phyloP scores from a whole-genome alignment of 2,113 vertebrate genomes.

The Probosciger aterrimus region DNA sequence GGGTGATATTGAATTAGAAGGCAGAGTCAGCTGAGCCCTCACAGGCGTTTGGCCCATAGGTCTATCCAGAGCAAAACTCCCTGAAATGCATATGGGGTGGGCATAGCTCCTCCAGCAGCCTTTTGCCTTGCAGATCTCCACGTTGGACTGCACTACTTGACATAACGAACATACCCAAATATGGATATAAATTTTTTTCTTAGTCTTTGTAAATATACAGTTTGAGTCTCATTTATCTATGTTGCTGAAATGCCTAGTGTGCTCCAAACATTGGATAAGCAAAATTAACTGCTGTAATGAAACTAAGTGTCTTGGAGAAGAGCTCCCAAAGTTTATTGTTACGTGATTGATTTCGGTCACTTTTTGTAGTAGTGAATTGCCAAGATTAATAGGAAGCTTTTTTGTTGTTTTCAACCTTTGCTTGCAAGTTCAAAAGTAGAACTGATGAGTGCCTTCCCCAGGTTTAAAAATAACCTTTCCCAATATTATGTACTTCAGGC shows the following conservation, averaged over 20 bases:
- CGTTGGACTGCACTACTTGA: background rate
- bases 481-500: background rate
- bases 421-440: background rate
- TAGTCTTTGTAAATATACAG: background rate
- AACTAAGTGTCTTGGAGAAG: background rate
- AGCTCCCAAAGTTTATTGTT: background rate
- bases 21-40: rapidly evolving
- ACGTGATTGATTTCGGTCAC: background rate
- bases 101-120: background rate
- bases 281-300: background rate
- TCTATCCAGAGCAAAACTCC: background rate
- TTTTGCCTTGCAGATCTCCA: background rate
- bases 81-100: background rate
- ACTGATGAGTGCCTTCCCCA: background rate
- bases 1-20: background rate
- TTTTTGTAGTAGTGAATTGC: background rate
- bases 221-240: background rate
- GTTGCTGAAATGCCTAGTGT: background rate
- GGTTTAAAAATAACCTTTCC: background rate
- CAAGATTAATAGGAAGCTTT: background rate
- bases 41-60: rapidly evolving
- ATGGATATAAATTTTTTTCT: background rate
- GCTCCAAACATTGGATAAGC: background rate
- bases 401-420: background rate
- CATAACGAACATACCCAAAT: background rate